Base-by-base conservation (phyloP, 2,888 invertebrate species). In the Apamea monoglypha region DNA sequence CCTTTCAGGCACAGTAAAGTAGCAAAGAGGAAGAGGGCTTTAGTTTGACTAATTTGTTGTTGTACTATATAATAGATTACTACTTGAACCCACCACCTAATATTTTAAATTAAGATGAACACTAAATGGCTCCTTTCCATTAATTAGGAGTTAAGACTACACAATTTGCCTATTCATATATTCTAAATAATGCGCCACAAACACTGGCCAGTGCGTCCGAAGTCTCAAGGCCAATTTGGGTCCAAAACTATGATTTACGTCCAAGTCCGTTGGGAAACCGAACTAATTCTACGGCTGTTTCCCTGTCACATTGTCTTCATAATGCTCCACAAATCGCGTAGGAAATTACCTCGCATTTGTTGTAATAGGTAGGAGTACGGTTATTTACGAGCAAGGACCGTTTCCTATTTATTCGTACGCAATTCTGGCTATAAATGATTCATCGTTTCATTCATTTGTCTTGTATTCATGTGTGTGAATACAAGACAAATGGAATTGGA, bases 281-380 rank as follows among this genome's bases (percentile, higher is more conserved):
- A 89, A 87, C 88, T 89, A 89, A 89, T 89, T 90, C 85, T 81
- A 83, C 85, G 81, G 68, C 53, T 80, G 84, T 87, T 82, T 76
- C 83, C 67, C 70, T 56, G 80, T 85, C 84, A 83, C 74, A 89
- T 86, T 89, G 88, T 89, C 82, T 88, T 80, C 83, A 76, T 85
- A 90, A 90, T 88, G 81, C 69, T 71, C 75, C 81, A 87, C 85
- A 84, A 89, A 88, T 90, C 87, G 88, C 59, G 66, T 6, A 64
- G 69, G 78, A 87, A 87, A 89, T 83, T 81, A 81, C 80, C 69
- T 71, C 70, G 64, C 80, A 86, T 88, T 85, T 83, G 72, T 88
- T 81, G 72, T 79, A 88, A 83, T 84, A 85, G 80, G 83, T 72
- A 76, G 80, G 75, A 79, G 76, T 59, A 73, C 32, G 76, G 78